These are phyloP conservation scores for Rhagophthalmus giganteus DNA, from an alignment of 2,888 invertebrate genomes.

Conservation along the genomic window DNA sequence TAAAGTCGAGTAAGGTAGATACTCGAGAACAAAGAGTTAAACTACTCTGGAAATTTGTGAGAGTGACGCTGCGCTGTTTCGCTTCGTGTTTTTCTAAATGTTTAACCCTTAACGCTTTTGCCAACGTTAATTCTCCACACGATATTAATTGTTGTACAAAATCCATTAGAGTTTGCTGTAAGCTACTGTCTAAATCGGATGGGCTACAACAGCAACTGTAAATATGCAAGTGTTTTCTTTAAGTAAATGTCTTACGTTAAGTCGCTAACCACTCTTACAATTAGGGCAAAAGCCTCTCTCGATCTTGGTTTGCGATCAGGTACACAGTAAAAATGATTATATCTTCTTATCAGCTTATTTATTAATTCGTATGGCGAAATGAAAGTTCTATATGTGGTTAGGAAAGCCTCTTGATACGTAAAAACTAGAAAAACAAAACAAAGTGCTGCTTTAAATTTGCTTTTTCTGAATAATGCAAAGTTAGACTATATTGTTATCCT, in stretches of 20 bases:
- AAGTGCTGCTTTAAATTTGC: no score
- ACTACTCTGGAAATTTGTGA: conserved; percentile 34
- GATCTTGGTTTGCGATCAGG: conserved; percentile 76
- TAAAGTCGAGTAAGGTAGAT: conserved; percentile 83
- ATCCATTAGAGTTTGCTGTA: conserved; percentile 84
- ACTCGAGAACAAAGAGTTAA: conserved; percentile 51
- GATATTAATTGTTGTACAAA: conserved; percentile 93
- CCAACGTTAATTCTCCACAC: conserved; percentile 88
- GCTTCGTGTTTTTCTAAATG: conserved; percentile 78
- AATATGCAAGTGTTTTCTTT: not conserved
- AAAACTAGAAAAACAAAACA: conserved; percentile 81
- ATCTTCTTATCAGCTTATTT: conserved; percentile 80
- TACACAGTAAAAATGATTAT: conserved; percentile 74
- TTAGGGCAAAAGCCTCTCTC: conserved; percentile 85
- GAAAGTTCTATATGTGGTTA: conserved; percentile 96
- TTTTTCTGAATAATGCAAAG: no score
- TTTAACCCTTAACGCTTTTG: conserved; percentile 86
- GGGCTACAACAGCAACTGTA: conserved; percentile 60
- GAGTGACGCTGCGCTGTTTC: conserved; percentile 42
- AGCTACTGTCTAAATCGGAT: conserved; percentile 78
- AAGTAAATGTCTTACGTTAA: conserved; percentile 77
- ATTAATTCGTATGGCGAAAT: conserved; percentile 85
- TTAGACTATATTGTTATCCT: no score
- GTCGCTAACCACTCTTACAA: conserved; percentile 94
- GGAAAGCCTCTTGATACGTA: conserved; percentile 95